Base-by-base conservation (phyloP, 1,140 invertebrate species). In the fruit fly (Drosophila melanogaster) region DNA sequence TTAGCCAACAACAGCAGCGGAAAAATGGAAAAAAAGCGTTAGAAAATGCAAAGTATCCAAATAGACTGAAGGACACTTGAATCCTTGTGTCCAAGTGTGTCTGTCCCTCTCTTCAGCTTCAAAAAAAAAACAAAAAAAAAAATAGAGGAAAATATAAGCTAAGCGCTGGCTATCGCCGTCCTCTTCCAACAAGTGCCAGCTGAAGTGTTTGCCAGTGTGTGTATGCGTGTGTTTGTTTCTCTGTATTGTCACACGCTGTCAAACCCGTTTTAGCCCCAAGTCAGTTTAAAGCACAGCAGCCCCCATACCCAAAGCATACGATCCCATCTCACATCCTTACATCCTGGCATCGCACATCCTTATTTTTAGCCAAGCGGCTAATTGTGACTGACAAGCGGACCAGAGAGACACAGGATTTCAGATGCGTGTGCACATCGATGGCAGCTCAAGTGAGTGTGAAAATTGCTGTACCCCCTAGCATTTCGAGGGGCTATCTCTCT, bases 21-120 rank as follows among this genome's bases (percentile, higher is more conserved):
- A 53, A 54, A 56, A 44, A 46, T n/a, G 38, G 43, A 51, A 51
- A 55, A 73, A 85, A 69, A 72, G 43, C 53, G 65, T 51, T 70
- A 72, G 67, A 78, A 79, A 89, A 87, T 89, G 83, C 83, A 87
- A 87, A 87, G 83, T 87, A 87, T 89, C 84, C 84, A 87, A 87
- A 87, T 87, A 87, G 84, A 87, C 84, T 87, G 84, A 86, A 86
- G 83, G 83, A 89, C 83, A 87, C 83, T 86, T 74, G 62, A 83
- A 86, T 81, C 76, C 64, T 51, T 89, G 76, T 89, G 84, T 89
- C 84, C 84, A 89, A 89, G 71, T 87, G 71, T 84, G 51, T 89
- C 83, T 76, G 70, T 79, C 38, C 37, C 60, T 62, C 37, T 62
- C 24, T 77, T 49, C 19, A 49, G 53, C 60, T 79, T 57, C 72